phyloP scores from a whole-genome alignment of 2,113 vertebrate species.

The Epinephelus fuscoguttatus region DNA sequence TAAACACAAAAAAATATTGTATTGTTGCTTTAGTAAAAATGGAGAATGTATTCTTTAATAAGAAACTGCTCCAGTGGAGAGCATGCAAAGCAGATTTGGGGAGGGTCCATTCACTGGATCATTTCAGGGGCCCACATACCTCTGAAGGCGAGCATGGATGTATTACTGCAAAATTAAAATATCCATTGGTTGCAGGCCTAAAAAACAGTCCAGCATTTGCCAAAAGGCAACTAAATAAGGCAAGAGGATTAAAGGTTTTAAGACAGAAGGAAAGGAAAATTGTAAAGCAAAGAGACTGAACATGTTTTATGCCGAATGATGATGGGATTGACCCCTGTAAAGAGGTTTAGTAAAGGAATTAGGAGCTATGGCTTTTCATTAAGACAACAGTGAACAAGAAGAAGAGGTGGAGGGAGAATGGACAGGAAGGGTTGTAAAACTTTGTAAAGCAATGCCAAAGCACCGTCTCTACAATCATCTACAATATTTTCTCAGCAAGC shows the following conservation, averaged over 20 bases:
- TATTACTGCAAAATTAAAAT: background rate
- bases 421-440: background rate
- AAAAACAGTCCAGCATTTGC: background rate
- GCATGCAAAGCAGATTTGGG: no score
- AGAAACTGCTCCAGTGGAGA: no score
- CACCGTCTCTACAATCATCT: constrained; percentile 1
- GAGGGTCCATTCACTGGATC: no score
- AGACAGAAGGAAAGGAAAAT: background rate
- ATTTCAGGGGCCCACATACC: no score
- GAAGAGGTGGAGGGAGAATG: background rate
- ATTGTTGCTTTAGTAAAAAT: no score
- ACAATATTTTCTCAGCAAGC: constrained; percentile 35
- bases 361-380: constrained; percentile 20
- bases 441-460: background rate
- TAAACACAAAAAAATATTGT: no score
- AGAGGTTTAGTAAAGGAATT: constrained; percentile 15
- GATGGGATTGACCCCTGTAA: constrained; percentile 31
- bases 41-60: no score
- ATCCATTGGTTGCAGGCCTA: background rate
- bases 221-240: background rate
- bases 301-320: constrained; percentile 12
- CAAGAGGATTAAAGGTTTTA: background rate
- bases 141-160: no score
- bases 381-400: background rate
- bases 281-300: background rate